Base-by-base conservation (phyloP, 2,797 vertebrate genomes). In the Parambassis ranga region DNA sequence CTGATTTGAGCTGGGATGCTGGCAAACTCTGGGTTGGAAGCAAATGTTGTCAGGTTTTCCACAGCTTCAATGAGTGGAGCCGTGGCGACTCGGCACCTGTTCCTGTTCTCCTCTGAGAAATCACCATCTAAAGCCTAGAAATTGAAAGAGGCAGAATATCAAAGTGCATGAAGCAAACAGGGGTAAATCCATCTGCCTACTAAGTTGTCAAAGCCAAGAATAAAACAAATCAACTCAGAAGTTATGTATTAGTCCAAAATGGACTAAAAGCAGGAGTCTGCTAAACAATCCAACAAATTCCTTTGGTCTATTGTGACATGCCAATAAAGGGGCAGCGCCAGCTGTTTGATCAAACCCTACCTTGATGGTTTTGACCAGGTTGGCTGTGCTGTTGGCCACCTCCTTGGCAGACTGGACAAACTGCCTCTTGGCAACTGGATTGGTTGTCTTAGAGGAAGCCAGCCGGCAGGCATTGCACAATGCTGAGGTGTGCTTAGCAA, bases 381-480 rank as follows among this genome's bases (percentile, higher is more conserved):
- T 99, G 77, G 98, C 98, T 0, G 98, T 99, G 91, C 95, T 99
- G 89, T 99, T 99, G 44, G 98, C 98, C 20, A 99, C 98, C 76
- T 99, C 98, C 81, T 99, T 99, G 76, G 98, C 98, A 10, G 98
- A 99, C 80, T 99, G 98, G 61, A 99, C 98, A 4, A 99, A 99
- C 84, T 99, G 97, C 79, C 98, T 95, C 91, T 98, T 98, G 79
- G 98, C 97, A 6, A 97, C 94, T 0, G 98, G 98, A 82, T 98
- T 99, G 75, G 94, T 93, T 0, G 98, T 97, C 87, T 94, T 99
- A 26, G 97, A 98, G 0, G 98, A 99, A 2, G 98, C 98, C 1
- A 99, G 93, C 7, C 98, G 98, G 67, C 98, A 99, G 33, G 97
- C 96, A 0, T 99, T 99, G 90, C 98, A 99, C 75, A 99, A 84